A percentile compares a stretch with the other conserved stretches of the same genome.
Evolutionary conservation across 2,888 invertebrate species (phyloP).

Genomic region (Bruchidius siliquastri): DNA sequence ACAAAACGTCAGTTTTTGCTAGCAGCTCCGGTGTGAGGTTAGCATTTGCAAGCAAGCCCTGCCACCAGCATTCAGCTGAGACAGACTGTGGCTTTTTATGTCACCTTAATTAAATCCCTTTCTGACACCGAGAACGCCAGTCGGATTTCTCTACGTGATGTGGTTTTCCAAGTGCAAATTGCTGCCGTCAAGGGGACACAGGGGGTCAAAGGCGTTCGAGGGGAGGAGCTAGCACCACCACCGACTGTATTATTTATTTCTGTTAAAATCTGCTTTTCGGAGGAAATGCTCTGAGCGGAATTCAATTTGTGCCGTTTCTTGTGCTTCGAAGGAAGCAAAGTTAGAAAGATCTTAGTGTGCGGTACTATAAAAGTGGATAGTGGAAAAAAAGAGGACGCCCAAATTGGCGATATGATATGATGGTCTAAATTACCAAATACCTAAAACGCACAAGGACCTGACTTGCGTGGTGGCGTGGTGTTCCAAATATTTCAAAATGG

Average conservation of each 20-base stretch:
- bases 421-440: too few relatives aligned
- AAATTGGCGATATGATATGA: too few relatives aligned
- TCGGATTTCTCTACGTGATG: slow-evolving; percentile 50
- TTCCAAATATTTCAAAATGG: too few relatives aligned
- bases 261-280: slow-evolving; percentile 34
- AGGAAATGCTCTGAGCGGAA: neutral
- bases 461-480: too few relatives aligned
- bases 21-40: neutral
- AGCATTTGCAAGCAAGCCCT: neutral
- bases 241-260: slow-evolving; percentile 41
- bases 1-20: too few relatives aligned
- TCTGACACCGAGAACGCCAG: slow-evolving; percentile 48
- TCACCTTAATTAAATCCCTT: slow-evolving; percentile 49
- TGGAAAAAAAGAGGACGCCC: too few relatives aligned
- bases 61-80: neutral
- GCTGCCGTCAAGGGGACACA: slow-evolving; percentile 27
- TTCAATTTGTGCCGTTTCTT: neutral
- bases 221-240: slow-evolving; percentile 13
- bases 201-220: slow-evolving; percentile 11
- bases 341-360: too few relatives aligned
- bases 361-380: too few relatives aligned
- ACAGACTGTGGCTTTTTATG: neutral
- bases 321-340: neutral
- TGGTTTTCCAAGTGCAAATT: slow-evolving; percentile 48
- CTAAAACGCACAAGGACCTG: too few relatives aligned